These are phyloP conservation scores for Felis chaus DNA, from an alignment of 2,113 vertebrate genomes.

Conservation along the genomic window DNA sequence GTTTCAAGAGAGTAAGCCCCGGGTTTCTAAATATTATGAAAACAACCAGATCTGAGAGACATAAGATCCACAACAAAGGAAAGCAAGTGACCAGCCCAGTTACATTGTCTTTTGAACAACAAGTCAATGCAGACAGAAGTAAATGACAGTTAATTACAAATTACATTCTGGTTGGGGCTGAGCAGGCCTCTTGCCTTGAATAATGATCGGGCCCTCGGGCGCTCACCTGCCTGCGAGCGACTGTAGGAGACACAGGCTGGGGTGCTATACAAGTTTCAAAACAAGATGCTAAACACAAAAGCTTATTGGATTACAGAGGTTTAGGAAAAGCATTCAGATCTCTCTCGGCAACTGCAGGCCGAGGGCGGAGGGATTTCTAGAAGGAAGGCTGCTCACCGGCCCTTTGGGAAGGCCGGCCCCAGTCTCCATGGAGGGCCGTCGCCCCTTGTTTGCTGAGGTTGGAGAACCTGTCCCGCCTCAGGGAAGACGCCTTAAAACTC, in stretches of 20 bases:
- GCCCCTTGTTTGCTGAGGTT: neutral
- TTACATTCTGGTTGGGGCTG: conserved; percentile 88
- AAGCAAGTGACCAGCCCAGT: conserved; percentile 84
- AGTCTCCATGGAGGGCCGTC: conserved; percentile 20
- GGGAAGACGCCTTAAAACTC: neutral
- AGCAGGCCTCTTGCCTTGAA: conserved; percentile 86
- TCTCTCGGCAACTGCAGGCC: conserved; percentile 79
- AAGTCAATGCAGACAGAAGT: conserved; percentile 88
- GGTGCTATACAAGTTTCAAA: conserved; percentile 88
- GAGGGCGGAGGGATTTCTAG: conserved; percentile 79
- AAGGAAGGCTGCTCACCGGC: conserved; percentile 69
- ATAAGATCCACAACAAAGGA: conserved; percentile 85
- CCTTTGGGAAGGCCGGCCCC: conserved; percentile 65
- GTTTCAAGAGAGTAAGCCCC: conserved; percentile 76
- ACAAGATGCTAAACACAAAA: conserved; percentile 91
- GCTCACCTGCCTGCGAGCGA: conserved; percentile 90
- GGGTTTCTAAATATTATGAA: conserved; percentile 73
- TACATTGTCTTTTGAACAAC: conserved; percentile 87
- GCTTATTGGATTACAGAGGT: conserved; percentile 93
- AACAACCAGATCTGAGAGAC: conserved; percentile 82
- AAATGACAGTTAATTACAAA: conserved; percentile 95
- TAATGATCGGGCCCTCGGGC: conserved; percentile 89
- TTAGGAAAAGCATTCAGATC: conserved; percentile 87
- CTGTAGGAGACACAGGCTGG: conserved; percentile 85
- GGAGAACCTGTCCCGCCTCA: neutral